Base-by-base conservation (phyloP, 2,888 invertebrate species). In the Agrochola circellaris region DNA sequence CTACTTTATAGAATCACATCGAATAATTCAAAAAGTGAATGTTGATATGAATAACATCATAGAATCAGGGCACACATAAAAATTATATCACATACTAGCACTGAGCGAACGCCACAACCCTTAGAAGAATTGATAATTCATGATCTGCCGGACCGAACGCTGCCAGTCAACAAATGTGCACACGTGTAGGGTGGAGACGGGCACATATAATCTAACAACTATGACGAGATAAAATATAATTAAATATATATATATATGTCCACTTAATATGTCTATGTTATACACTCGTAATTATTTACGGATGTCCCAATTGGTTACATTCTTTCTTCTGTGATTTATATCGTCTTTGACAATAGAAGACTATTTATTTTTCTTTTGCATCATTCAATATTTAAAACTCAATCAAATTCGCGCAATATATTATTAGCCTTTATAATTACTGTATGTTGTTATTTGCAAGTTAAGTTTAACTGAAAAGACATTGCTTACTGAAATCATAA, bases 41-140 rank as follows among this genome's bases (percentile, higher is more conserved):
- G 85, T 86, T 87, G 85, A 84, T 86, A 88, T 82, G 61, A 83
- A 65, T 60, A 67, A 67, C 42, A 78, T 82, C 81, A 78, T 83
- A 70, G 83, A 61, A 84, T 83, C 86, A 89, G 89, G 90, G 87
- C 79, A 91, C 86, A 89, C 83, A 84, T 85, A 87, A 73, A 83
- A 83, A 81, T 87, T 0, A 70, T 89, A 89, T 89, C 87, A 88
- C 86, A 89, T 84, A 83, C 77, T 92, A 92, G 92, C 90, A 91
- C 90, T 94, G 94, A 94, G 93, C 93, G 93, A 93, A 92, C 92
- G 90, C 91, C 93, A 94, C 94, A 94, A 95, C 93, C 94, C 88
- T 91, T 86, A 89, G 89, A 92, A 92, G 86, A 91, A 85, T 86
- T 61, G 79, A 75, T 80, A 17, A 74, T 77, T 75, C 34, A 48